Evolutionary conservation across 2,888 invertebrate genomes (phyloP), one percentile per base, ranked within the genome.

Genomic region (Drosophila anceps): DNA sequence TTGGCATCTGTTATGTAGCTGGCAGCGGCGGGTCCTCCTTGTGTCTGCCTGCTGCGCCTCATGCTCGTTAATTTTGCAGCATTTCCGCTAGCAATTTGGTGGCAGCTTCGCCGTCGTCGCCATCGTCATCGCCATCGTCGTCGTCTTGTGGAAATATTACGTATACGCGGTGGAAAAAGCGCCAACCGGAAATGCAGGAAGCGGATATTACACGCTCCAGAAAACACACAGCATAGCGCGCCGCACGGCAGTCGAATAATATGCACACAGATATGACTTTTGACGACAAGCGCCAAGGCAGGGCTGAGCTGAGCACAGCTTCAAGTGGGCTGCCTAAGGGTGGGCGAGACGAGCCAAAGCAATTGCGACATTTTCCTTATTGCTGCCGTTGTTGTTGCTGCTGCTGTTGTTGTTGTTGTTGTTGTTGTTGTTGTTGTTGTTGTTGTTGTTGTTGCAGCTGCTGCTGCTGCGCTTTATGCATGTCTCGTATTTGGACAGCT

Each of bases 191-290:
- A 90, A 88, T 90, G 89, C 87, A 84, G 88, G 88, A 88, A 88
- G 84, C 84, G 89, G 84, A 90, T 90, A 88, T 88, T 88, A 88
- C 90, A 88, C 90, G 88, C 88, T 88, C 89, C 90, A 88, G 84
- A 90, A 90, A 88, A 66, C 84, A 79, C 80, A 78, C 69, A 69
- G 50, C 51, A 43, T 44, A 58, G 41, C 35, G 53, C 54, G 43
- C 48, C 44, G 43, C 54, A 44, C 51, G 54, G 44, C 74, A 63
- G 69, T 69, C 73, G 66, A 77, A 88, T 88, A 90, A 87, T 87
- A 88, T 88, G 82, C 75, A 71, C 54, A 80, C 68, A 88, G 87
- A 90, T 86, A 88, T 90, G 89, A 88, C 90, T 85, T 90, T 71
- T 79, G 84, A 84, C 81, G 88, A 88, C 82, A 69, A 51, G 53